Percentiles rank a stretch among this genome's conserved stretches.
Evolutionary conservation across 2,888 invertebrate species (phyloP).

Genomic region (Microctonus brassicae): DNA sequence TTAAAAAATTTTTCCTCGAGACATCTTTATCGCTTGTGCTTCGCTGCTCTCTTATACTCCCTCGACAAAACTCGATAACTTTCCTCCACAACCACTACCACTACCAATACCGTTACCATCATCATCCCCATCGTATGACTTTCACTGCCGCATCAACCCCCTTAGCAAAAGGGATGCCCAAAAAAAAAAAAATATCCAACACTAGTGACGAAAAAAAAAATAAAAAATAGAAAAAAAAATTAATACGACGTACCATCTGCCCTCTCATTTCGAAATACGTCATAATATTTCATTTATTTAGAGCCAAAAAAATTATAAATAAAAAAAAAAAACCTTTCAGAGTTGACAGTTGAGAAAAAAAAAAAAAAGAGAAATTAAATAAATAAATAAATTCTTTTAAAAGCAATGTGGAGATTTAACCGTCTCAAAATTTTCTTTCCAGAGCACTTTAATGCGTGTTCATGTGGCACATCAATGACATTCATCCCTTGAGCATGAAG

Average conservation of each 20-base stretch:
- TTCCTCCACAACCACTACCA: constrained; percentile 4
- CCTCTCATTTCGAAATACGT: not conserved
- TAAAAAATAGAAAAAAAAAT: not conserved
- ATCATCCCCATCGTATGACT: constrained; percentile 2
- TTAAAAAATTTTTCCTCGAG: constrained; percentile 24
- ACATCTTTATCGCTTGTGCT: constrained; percentile 33
- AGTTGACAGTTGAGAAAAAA: too few species aligned
- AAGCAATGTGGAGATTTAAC: not conserved
- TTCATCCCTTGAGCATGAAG: not conserved
- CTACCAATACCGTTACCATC: not conserved
- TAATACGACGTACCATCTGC: not conserved
- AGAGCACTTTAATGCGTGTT: not conserved
- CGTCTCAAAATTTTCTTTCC: not conserved
- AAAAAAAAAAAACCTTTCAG: too few species aligned
- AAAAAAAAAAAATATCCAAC: not conserved
- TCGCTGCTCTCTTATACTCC: constrained; percentile 23
- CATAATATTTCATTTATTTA: not conserved
- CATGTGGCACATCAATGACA: not conserved
- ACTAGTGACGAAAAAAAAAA: not conserved
- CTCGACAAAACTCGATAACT: constrained; percentile 36
- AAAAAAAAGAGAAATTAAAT: not conserved
- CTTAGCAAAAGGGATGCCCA: not conserved
- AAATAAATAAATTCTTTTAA: not conserved
- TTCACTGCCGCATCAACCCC: not conserved
- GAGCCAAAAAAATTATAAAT: too few species aligned